Percentiles rank a stretch among this genome's conserved stretches.
phyloP scores from a whole-genome alignment of 2,113 vertebrate genomes.

The Tapirus terrestris region DNA sequence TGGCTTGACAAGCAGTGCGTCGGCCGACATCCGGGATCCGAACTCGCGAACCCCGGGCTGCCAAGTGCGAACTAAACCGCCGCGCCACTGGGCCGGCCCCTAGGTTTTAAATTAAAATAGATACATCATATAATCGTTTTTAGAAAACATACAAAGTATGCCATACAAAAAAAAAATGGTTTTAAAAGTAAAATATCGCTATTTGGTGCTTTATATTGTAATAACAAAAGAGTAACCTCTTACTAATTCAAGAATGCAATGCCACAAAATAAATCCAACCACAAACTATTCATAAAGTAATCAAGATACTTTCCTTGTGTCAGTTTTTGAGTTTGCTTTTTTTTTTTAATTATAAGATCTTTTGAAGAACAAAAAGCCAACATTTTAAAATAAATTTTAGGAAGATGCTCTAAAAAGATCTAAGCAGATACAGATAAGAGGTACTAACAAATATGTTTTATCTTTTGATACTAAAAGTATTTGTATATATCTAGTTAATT shows the following conservation, averaged over 20 bases:
- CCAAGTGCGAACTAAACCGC: too few species aligned
- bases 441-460: neutral
- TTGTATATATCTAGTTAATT: neutral
- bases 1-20: too few species aligned
- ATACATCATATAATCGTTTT: neutral
- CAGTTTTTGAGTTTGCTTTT: neutral
- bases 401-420: neutral
- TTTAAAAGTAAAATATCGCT: constrained; percentile 10
- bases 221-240: neutral
- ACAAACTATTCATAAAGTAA: constrained; percentile 28
- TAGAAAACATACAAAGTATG: neutral
- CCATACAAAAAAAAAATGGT: neutral
- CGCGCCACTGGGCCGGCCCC: too few species aligned
- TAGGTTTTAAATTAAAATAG: neutral
- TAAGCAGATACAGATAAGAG: neutral
- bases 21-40: too few species aligned
- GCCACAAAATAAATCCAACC: constrained; percentile 19
- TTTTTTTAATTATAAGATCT: neutral
- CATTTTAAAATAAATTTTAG: constrained; percentile 4
- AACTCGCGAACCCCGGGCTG: too few species aligned
- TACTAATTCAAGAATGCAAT: neutral
- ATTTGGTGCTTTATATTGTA: neutral
- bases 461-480: constrained; percentile 6
- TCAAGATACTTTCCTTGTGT: neutral
- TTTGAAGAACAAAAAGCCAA: neutral